A percentile compares a stretch with the other conserved stretches of the same genome.
Conservation (phyloP, 2,797 vertebrate genomes). For the Mareca strepera region DNA sequence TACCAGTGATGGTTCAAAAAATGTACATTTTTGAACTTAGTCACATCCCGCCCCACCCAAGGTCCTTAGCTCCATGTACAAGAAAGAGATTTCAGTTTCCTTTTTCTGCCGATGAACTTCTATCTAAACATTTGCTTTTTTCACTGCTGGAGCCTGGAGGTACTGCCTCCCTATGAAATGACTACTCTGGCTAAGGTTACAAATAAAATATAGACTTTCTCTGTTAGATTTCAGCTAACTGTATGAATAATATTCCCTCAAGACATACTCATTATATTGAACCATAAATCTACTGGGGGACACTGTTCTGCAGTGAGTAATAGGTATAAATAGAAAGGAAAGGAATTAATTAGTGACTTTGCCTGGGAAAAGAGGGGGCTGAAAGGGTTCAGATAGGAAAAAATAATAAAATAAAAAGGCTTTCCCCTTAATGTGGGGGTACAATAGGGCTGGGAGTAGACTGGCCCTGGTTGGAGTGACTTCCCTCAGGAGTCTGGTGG, state of each 20-base stretch:
- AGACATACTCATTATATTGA: conserved; percentile 28
- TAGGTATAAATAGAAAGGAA: conserved; percentile 67
- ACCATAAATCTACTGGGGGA: neutral
- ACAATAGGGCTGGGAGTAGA: neutral
- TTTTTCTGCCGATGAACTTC: neutral
- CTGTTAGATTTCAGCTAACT: conserved; percentile 7
- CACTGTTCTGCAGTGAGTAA: conserved; percentile 39
- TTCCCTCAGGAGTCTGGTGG: neutral
- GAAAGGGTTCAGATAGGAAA: neutral
- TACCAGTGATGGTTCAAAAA: neutral
- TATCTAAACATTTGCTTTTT: conserved; percentile 13
- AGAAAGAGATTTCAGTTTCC: neutral
- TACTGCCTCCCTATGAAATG: neutral
- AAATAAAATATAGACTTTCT: conserved; percentile 16
- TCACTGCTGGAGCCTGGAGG: neutral
- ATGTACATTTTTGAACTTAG: conserved; percentile 33
- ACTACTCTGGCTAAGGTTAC: neutral
- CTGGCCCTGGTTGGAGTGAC: neutral
- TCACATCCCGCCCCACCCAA: conserved; percentile 18
- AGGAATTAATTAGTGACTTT: conserved; percentile 19
- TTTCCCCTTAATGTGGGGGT: neutral
- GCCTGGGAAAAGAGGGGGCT: conserved; percentile 63
- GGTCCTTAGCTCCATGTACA: neutral
- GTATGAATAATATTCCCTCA: conserved; percentile 50
- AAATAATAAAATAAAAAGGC: neutral